These are phyloP conservation scores for Lutjanus erythropterus DNA, from an alignment of 2,113 vertebrate genomes.

Conservation along the genomic window DNA sequence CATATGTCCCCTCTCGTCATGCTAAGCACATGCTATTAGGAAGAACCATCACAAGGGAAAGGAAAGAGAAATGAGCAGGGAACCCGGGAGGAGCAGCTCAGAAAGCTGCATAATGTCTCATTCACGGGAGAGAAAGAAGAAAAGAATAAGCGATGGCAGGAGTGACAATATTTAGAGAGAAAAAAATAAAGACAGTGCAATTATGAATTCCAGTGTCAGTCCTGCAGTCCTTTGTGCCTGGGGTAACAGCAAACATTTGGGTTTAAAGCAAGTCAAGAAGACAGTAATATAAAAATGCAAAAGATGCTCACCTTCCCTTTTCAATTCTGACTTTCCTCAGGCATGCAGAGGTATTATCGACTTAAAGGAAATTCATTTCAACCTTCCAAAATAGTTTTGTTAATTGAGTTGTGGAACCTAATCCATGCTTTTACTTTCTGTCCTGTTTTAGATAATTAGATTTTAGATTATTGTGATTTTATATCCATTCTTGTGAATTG, in stretches of 20 bases:
- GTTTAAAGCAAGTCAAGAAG: constrained; percentile 18
- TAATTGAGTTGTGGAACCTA: neutral
- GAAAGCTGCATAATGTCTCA: constrained; percentile 19
- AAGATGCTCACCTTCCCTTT: constrained; percentile 33
- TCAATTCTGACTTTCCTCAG: constrained; percentile 17
- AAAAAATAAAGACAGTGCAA: neutral
- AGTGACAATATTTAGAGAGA: neutral
- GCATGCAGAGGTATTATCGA: constrained; percentile 5
- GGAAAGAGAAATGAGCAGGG: constrained; percentile 6
- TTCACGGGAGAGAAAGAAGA: constrained; percentile 22
- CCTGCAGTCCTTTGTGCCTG: neutral
- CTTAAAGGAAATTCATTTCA: constrained; percentile 22
- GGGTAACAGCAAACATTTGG: constrained; percentile 43
- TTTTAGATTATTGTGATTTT: too few species aligned
- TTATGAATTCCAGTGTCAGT: constrained; percentile 29
- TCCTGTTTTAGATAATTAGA: too few species aligned
- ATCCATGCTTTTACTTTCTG: neutral
- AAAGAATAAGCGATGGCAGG: neutral
- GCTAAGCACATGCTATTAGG: constrained; percentile 35
- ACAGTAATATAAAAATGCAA: constrained; percentile 30
- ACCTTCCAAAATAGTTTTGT: constrained; percentile 1
- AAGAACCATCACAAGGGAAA: constrained; percentile 8
- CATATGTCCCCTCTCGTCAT: constrained; percentile 61
- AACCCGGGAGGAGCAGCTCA: constrained; percentile 28
- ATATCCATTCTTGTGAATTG: too few species aligned